A percentile compares a stretch with the other conserved stretches of the same genome.
phyloP scores from a whole-genome alignment of 2,888 invertebrate genomes.

The Cephus spinipes region DNA sequence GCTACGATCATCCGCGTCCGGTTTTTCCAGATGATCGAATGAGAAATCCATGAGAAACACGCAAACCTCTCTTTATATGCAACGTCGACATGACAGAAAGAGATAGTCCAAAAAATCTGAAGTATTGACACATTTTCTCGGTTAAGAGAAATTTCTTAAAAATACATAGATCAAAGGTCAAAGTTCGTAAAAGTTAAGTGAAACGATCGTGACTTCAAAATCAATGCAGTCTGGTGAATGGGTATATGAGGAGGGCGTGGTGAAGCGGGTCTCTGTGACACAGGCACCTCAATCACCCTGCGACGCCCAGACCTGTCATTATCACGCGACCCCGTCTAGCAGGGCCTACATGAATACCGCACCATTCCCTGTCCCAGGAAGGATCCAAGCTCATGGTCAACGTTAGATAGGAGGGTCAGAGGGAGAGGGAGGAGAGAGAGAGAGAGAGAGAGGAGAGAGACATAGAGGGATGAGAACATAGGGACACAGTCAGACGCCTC shows the following conservation, averaged over 20 bases:
- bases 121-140: neutral
- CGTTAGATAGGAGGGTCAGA: neutral
- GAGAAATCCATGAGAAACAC: neutral
- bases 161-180: neutral
- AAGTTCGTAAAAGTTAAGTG: neutral
- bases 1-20: neutral
- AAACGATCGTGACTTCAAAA: conserved; percentile 1
- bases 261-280: conserved; percentile 60
- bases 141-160: neutral
- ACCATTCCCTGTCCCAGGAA: neutral
- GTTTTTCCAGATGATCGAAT: neutral
- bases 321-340: conserved; percentile 62
- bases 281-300: conserved; percentile 60
- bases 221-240: conserved; percentile 4
- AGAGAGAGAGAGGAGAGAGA: neutral
- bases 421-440: neutral
- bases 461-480: neutral
- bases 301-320: conserved; percentile 64
- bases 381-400: conserved; percentile 3
- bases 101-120: neutral
- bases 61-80: neutral
- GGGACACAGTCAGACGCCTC: conserved; percentile 33
- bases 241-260: conserved; percentile 47
- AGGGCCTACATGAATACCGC: conserved; percentile 1
- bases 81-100: neutral